Percentiles rank a stretch among this genome's conserved stretches.
Conservation (phyloP, 2,888 invertebrate species). For the Drosophila mulleri region DNA sequence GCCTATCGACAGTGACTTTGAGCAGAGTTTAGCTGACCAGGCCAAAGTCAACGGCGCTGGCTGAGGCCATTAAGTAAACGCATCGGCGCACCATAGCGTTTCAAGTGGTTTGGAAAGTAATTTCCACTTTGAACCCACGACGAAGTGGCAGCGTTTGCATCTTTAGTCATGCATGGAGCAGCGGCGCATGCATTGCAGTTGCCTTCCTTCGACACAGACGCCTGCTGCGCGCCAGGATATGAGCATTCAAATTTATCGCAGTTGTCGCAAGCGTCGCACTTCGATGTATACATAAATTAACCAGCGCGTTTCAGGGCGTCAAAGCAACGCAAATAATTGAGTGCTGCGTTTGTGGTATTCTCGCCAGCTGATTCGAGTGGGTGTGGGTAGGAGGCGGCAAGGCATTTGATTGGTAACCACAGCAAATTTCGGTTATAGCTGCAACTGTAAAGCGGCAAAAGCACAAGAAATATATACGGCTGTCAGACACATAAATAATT, state of each 20-base stretch:
- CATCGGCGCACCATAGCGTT: slow-evolving; percentile 36
- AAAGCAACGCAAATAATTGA: slow-evolving; percentile 55
- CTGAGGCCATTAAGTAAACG: slow-evolving; percentile 72
- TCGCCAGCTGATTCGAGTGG: neutral
- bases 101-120: slow-evolving; percentile 66
- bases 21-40: slow-evolving; percentile 60
- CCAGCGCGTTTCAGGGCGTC: slow-evolving; percentile 25
- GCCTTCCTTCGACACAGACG: slow-evolving; percentile 13
- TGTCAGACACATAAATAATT: neutral
- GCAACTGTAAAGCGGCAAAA: slow-evolving; percentile 13
- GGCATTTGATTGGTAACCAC: neutral
- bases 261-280: slow-evolving; percentile 39
- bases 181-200: slow-evolving; percentile 23
- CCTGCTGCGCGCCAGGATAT: slow-evolving; percentile 59
- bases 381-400: neutral
- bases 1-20: slow-evolving; percentile 58
- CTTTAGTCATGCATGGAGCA: slow-evolving; percentile 55
- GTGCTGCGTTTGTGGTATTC: slow-evolving; percentile 13
- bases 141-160: slow-evolving; percentile 60
- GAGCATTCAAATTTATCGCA: slow-evolving; percentile 75
- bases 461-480: neutral
- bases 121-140: slow-evolving; percentile 70
- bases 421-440: slow-evolving; percentile 20
- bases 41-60: slow-evolving; percentile 23
- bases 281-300: slow-evolving; percentile 73